phyloP scores from a whole-genome alignment of 2,797 vertebrate species.

The Loris lydekkerianus region DNA sequence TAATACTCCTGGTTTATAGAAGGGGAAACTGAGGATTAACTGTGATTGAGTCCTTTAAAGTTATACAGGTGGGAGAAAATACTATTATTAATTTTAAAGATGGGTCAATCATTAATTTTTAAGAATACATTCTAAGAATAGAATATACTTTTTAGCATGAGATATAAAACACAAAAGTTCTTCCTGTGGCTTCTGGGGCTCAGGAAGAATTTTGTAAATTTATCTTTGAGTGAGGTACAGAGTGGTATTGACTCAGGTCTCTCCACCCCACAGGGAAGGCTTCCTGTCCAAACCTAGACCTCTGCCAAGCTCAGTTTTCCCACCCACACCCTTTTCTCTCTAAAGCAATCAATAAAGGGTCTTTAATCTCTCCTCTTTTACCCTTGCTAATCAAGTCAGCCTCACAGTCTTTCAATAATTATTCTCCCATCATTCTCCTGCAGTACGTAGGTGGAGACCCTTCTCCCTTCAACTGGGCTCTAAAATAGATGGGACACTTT shows the following conservation, averaged over 20 bases:
- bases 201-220: too few species aligned
- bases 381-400: rapidly evolving
- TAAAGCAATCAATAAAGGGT: neutral
- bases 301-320: too few species aligned
- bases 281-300: neutral
- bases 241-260: neutral
- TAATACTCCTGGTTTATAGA: neutral
- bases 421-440: rapidly evolving
- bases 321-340: too few species aligned
- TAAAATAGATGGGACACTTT: rapidly evolving
- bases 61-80: neutral
- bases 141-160: neutral
- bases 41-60: neutral
- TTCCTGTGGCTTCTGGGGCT: rapidly evolving
- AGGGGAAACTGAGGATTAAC: neutral
- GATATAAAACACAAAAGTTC: neutral
- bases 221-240: neutral
- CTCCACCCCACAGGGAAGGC: rapidly evolving
- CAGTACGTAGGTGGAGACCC: rapidly evolving
- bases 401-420: neutral
- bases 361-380: neutral
- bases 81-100: neutral
- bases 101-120: neutral
- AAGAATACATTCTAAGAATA: neutral
- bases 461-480: rapidly evolving